Evolutionary conservation across 2,113 vertebrate species (phyloP).

Genomic region (Balaenoptera acutorostrata): DNA sequence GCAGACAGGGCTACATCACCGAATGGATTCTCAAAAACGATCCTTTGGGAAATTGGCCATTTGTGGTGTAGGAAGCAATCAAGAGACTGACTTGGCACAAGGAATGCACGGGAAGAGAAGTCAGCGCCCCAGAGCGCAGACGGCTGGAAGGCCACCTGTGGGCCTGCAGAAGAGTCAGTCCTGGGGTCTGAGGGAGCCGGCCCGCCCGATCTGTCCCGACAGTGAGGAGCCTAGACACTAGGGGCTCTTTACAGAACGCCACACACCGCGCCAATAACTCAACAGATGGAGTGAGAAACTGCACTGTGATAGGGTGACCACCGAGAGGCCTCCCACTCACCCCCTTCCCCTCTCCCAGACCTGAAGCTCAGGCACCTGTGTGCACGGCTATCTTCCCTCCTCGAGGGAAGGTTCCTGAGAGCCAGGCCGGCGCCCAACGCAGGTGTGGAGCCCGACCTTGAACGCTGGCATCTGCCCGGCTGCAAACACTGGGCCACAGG

Average conservation of each 20-base stretch:
- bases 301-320: not conserved
- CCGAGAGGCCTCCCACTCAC: not conserved
- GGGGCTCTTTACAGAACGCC: not conserved
- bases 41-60: not conserved
- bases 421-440: not conserved
- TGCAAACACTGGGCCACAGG: not conserved
- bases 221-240: not conserved
- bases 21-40: not conserved
- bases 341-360: not conserved
- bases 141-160: rapidly evolving
- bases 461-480: rapidly evolving
- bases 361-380: not conserved
- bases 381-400: not conserved
- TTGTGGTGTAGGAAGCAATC: not conserved
- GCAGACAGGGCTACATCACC: not conserved
- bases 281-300: not conserved
- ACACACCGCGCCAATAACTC: rapidly evolving
- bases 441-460: not conserved
- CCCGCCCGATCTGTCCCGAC: not conserved
- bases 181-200: not conserved
- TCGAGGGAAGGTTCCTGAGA: not conserved
- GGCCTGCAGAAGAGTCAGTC: not conserved
- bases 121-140: not conserved
- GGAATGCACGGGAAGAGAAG: not conserved
- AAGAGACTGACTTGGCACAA: rapidly evolving